Conservation (phyloP, 2,113 vertebrate species). For the Oryzias javanicus region DNA sequence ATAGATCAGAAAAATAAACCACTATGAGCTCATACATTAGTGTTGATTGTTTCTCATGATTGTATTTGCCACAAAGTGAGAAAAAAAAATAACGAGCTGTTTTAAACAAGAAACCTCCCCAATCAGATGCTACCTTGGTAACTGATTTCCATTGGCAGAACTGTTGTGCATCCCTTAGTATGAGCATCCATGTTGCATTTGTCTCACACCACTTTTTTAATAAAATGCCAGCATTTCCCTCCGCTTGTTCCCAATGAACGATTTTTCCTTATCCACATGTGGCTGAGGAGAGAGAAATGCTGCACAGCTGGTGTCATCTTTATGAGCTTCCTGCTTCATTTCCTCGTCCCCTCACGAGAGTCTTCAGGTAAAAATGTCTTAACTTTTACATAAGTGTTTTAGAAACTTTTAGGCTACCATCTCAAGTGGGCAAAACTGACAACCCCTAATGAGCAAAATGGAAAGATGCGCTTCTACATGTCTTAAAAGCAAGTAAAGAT, state of each 20-base stretch:
- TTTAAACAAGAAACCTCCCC: background rate
- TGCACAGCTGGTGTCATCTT: background rate
- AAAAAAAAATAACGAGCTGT: slow-evolving; percentile 7
- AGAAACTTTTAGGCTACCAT: no score
- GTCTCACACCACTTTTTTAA: no score
- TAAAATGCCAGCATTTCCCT: background rate
- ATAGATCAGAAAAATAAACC: slow-evolving; percentile 6
- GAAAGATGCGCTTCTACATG: no score
- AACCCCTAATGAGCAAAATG: no score
- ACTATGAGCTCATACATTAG: slow-evolving; percentile 5
- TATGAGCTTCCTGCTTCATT: background rate
- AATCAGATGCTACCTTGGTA: background rate
- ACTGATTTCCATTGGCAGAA: background rate
- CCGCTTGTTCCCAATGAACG: background rate
- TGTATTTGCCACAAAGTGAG: background rate
- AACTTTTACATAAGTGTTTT: background rate
- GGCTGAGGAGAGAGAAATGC: background rate
- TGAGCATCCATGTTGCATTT: no score
- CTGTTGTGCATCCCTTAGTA: no score
- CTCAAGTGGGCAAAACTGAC: no score
- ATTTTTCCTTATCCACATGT: background rate
- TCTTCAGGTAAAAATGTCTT: background rate
- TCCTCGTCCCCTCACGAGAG: background rate
- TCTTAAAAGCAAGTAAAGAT: no score
- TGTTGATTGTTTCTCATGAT: slow-evolving; percentile 12